Conservation (phyloP, 2,888 invertebrate species). For the Psococerastis gibbosa region DNA sequence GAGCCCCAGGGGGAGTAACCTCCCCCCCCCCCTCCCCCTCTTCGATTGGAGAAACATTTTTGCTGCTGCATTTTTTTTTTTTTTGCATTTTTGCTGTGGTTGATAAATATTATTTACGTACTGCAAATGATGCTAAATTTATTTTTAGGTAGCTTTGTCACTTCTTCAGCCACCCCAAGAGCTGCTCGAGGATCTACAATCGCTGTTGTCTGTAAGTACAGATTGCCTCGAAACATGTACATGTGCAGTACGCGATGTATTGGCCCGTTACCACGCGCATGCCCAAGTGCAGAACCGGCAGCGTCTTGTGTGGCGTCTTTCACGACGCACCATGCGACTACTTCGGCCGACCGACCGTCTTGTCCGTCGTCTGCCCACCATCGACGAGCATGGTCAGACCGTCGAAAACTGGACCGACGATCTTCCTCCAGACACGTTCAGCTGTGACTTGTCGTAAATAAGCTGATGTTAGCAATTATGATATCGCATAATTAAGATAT, state of each 20-base stretch:
- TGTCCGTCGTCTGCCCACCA: constrained; percentile 50
- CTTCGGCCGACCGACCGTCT: constrained; percentile 55
- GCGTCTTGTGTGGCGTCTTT: constrained; percentile 57
- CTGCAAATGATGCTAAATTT: too few relatives aligned
- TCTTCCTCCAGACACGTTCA: constrained; percentile 1
- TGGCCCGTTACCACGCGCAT: constrained; percentile 52
- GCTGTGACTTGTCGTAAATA: constrained; percentile 4
- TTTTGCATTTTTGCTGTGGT: too few relatives aligned
- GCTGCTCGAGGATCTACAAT: constrained; percentile 31
- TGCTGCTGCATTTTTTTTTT: too few relatives aligned
- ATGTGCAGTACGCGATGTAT: constrained; percentile 26
- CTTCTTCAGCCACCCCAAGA: constrained; percentile 15
- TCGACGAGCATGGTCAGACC: constrained; percentile 40
- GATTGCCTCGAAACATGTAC: not conserved
- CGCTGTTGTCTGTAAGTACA: constrained; percentile 34
- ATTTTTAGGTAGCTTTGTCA: constrained; percentile 18
- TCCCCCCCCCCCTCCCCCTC: too few relatives aligned
- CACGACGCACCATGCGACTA: constrained; percentile 50
- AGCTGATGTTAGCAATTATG: too few relatives aligned
- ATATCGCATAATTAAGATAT: too few relatives aligned
- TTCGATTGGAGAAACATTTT: too few relatives aligned
- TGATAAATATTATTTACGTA: too few relatives aligned
- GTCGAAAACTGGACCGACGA: constrained; percentile 17
- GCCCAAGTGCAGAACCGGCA: constrained; percentile 47
- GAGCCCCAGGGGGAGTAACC: too few relatives aligned